Evolutionary conservation across 2,113 vertebrate genomes (phyloP).

Genomic region (Sylvia atricapilla): DNA sequence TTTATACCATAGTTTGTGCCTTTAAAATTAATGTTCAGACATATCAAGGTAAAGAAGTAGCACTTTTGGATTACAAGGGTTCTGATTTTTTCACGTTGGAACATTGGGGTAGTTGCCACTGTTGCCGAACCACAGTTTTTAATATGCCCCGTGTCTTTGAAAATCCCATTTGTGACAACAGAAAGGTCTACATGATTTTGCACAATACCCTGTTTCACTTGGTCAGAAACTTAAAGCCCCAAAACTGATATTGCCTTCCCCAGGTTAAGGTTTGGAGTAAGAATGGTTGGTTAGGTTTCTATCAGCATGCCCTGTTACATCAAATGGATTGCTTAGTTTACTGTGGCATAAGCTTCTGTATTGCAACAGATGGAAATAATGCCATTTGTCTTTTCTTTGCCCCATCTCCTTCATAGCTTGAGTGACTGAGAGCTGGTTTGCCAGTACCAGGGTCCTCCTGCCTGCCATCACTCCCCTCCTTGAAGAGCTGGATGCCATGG

Average conservation of each 20-base stretch:
- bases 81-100: neutral
- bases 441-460: neutral
- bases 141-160: fast-evolving
- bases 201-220: neutral
- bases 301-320: neutral
- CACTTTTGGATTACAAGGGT: neutral
- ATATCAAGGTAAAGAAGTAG: neutral
- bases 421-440: neutral
- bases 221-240: neutral
- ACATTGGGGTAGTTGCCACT: neutral
- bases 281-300: neutral
- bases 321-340: neutral
- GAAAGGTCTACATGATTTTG: neutral
- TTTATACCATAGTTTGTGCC: neutral
- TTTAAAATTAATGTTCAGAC: neutral
- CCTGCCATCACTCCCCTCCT: neutral
- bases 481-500: fast-evolving
- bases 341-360: fast-evolving
- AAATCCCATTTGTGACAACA: neutral
- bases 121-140: neutral
- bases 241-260: neutral
- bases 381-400: neutral
- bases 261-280: neutral
- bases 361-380: neutral
- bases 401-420: neutral